phyloP scores from a whole-genome alignment of 53 echinoderm and acorn worm genomes.

The Apostichopus leukothele region DNA sequence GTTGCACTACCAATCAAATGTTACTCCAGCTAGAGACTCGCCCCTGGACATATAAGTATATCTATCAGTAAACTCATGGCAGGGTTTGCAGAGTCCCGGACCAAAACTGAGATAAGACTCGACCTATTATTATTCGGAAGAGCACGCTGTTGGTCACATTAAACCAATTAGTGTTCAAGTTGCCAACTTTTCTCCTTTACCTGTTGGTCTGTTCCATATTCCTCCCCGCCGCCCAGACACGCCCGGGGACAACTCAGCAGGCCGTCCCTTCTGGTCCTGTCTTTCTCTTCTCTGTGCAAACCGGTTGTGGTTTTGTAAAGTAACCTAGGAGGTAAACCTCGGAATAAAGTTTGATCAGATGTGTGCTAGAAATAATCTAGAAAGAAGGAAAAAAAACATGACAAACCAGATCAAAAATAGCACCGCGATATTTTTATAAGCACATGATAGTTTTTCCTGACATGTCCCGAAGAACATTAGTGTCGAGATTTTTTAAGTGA shows the following conservation, averaged over 20 bases:
- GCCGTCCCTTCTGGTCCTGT: background rate
- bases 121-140: background rate
- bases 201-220: slow-evolving; percentile 18
- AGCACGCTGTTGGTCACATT: slow-evolving; percentile 36
- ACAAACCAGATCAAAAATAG: background rate
- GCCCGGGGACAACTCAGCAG: slow-evolving; percentile 12
- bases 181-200: slow-evolving; percentile 12
- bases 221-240: slow-evolving; percentile 15
- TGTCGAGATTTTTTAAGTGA: too few species aligned
- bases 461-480: too few species aligned
- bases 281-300: background rate
- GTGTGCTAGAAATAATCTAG: background rate
- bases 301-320: slow-evolving; percentile 29
- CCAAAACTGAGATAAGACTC: slow-evolving; percentile 6
- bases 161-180: slow-evolving; percentile 45
- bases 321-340: slow-evolving; percentile 30
- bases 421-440: background rate
- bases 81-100: background rate
- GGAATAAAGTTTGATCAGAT: slow-evolving; percentile 24
- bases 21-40: background rate
- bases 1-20: background rate
- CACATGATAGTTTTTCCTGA: background rate
- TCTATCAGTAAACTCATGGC: background rate
- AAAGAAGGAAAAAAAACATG: background rate
- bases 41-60: background rate